These are phyloP conservation scores for Arvicanthis niloticus DNA, from an alignment of 2,113 vertebrate genomes.

Conservation along the genomic window DNA sequence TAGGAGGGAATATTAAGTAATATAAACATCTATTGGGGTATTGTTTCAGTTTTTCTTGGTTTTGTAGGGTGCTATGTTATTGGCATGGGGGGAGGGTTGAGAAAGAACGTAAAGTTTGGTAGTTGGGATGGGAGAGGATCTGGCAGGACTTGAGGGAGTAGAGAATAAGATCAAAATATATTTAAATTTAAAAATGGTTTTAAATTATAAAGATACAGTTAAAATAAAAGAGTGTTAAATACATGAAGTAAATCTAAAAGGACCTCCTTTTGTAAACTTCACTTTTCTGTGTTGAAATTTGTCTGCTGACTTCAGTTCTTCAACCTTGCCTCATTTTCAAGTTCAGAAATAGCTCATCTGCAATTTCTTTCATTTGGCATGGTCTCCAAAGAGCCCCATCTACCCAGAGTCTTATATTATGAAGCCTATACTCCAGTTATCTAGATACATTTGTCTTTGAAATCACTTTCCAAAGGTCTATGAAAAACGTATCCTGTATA, in stretches of 20 bases:
- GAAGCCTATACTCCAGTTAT: constrained; percentile 52
- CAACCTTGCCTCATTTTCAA: constrained; percentile 83
- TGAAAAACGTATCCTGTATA: constrained; percentile 72
- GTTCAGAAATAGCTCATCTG: constrained; percentile 72
- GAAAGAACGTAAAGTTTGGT: background rate
- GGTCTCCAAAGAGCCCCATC: constrained; percentile 68
- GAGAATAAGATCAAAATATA: background rate
- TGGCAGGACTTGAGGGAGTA: background rate
- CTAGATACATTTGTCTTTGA: constrained; percentile 72
- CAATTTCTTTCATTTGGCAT: constrained; percentile 74
- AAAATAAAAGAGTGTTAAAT: constrained; percentile 75
- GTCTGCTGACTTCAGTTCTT: constrained; percentile 79
- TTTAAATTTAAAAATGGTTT: background rate
- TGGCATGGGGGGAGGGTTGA: fast-evolving
- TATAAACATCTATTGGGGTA: background rate
- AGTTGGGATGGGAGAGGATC: background rate
- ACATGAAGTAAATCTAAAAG: constrained; percentile 83
- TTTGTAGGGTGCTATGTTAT: background rate
- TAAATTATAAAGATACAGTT: background rate
- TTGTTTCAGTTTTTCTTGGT: background rate
- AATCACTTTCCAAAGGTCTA: constrained; percentile 78
- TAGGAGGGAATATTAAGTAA: background rate
- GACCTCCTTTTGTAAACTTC: constrained; percentile 78
- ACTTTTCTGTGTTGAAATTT: constrained; percentile 75
- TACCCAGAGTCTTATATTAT: constrained; percentile 43